Base-by-base conservation (phyloP, 1,140 invertebrate species). In the Himalopsyche phryganea region DNA sequence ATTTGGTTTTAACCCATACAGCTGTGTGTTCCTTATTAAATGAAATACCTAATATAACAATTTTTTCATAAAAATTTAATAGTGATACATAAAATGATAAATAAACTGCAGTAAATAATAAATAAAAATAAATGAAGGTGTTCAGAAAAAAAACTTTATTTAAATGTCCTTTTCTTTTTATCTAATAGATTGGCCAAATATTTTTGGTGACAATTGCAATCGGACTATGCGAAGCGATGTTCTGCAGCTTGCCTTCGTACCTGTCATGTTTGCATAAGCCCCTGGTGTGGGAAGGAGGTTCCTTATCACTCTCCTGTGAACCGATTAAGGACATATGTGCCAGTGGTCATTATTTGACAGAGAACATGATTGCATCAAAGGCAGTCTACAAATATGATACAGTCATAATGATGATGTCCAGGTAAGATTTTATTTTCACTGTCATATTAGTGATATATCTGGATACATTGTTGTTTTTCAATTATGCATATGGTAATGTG, bases 321-420 rank as follows among this genome's bases (percentile, higher is more conserved):
- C 17, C n/a, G n/a, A 7, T 58, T 13, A 32, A 45, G 72, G 58
- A 35, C 6, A 13, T 62, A n/a, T 54, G 15, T 68, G 78, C 72
- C 48, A 74, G 75, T 0, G 80, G 80, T 1, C 72, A 77, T 36
- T 85, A 79, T 54, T 75, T 81, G 17, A 65, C 74, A 32, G 82
- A 83, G 58, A 83, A 84, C 62, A 68, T 82, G 10, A 82, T 85
- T 33, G 80, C 80, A 0, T 84, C 81, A 0, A 69, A 83, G 14
- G 73, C 70, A 0, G 80, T 79, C 57, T 75, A 83, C 14, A 74
- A 73, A 50, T 74, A 77, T 2, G 80, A 84, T 47, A 76, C 77
- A 10, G 76, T 79, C 4, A 77, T 79, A 50, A 48, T 85, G 10
- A 18, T 63, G 2, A 56, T 44, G 20, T 33, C 61, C 10, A 63